Evolutionary conservation across 2,113 vertebrate species (phyloP), one percentile per base, ranked within the genome.

Genomic region (Odontesthes bonariensis): DNA sequence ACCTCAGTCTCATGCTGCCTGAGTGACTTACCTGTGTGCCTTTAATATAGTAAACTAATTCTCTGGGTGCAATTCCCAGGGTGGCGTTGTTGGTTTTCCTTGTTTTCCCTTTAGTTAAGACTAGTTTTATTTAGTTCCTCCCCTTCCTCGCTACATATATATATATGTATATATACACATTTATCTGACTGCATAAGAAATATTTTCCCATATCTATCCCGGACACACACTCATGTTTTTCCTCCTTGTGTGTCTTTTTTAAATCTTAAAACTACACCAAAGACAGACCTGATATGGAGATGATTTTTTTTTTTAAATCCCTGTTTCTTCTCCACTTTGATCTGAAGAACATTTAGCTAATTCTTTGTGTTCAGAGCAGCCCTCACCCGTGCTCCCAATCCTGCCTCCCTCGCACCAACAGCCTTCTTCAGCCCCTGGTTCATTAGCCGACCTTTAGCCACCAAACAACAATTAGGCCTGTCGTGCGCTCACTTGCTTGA

Each of bases 401-500:
- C 55, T n/a, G 12, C 66, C 80, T 72, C 63, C 71, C 72, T 79
- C 49, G 33, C 69, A 83, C 77, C 92, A 75, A 31, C 91, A 91
- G 92, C 89, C 92, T 90, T 7, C 35, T 8, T 38, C 35, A 38
- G 35, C 35, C 35, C 90, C 86, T 77, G 93, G 88, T 96, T 97
- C 94, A 95, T 96, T 96, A 97, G 94, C 81, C 90, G 92, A 95
- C 94, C 93, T 94, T 96, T 95, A 95, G 93, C 94, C 71, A 85
- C 91, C 84, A 92, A 92, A 88, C 91, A 95, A 95, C 95, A 95
- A 95, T 96, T 96, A 95, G 91, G 92, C 91, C 92, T 93, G 93
- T 94, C 93, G 94, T 91, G 87, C 70, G 73, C 75, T 86, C 35
- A 60, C 89, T 55, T 49, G 68, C 71, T 87, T 35, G 63, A 77